A percentile compares a stretch with the other conserved stretches of the same genome.
Conservation (phyloP, 2,113 vertebrate genomes). For the Mormyrus lacerda region DNA sequence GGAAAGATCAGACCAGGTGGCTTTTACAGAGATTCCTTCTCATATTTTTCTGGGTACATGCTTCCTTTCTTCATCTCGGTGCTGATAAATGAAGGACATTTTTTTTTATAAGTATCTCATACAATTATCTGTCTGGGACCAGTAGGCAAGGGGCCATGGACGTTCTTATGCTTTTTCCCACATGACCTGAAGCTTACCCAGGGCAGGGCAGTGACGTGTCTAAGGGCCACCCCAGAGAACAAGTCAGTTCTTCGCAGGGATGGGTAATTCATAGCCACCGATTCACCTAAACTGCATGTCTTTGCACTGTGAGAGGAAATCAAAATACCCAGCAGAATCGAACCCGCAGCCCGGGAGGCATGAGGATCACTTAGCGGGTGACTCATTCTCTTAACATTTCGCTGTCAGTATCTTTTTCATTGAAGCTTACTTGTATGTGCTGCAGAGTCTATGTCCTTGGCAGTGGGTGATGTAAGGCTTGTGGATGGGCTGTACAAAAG, state of each 20-base stretch:
- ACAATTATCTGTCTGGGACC: background rate
- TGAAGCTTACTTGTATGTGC: slow-evolving; percentile 79
- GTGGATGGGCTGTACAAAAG: slow-evolving; percentile 73
- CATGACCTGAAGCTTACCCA: background rate
- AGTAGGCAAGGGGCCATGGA: background rate
- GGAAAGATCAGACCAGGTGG: background rate
- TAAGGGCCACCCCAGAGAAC: background rate
- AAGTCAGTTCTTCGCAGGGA: background rate
- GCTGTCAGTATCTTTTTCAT: background rate
- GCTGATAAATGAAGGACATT: background rate
- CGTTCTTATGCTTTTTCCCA: background rate
- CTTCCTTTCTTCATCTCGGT: background rate
- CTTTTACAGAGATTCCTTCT: background rate
- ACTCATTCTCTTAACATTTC: background rate
- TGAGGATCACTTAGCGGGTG: background rate
- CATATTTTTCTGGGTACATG: background rate
- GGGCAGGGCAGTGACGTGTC: background rate
- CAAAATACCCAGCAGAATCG: background rate
- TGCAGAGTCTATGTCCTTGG: slow-evolving; percentile 73
- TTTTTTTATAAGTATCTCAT: background rate
- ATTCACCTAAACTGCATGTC: background rate
- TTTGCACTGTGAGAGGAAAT: background rate
- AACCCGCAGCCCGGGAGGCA: background rate
- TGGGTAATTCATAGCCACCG: background rate
- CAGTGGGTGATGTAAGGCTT: slow-evolving; percentile 87